A percentile compares a stretch with the other conserved stretches of the same genome.
These are phyloP conservation scores for Sminthurides aquaticus DNA, from an alignment of 2,888 invertebrate species.

Conservation along the genomic window DNA sequence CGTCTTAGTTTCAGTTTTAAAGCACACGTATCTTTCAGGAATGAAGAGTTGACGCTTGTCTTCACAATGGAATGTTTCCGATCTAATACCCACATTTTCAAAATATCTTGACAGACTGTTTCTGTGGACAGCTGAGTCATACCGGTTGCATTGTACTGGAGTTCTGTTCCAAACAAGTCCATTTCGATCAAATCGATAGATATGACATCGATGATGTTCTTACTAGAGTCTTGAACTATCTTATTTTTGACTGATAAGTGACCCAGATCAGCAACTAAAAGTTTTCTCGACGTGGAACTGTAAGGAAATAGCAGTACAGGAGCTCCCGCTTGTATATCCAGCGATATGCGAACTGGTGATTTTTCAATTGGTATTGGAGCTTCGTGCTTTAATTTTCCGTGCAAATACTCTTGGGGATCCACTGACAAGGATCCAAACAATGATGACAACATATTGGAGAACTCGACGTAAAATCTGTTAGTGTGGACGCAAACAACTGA, in stretches of 20 bases:
- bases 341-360: slow-evolving; percentile 52
- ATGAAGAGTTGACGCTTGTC: slow-evolving; percentile 54
- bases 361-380: background rate
- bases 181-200: slow-evolving; percentile 65
- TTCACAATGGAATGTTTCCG: slow-evolving; percentile 53
- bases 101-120: slow-evolving; percentile 19
- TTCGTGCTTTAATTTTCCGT: background rate
- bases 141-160: slow-evolving; percentile 15
- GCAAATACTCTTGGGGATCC: background rate
- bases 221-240: slow-evolving; percentile 50
- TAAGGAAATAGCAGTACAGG: slow-evolving; percentile 83
- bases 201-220: slow-evolving; percentile 46
- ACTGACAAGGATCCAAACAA: slow-evolving; percentile 36
- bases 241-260: slow-evolving; percentile 68
- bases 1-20: slow-evolving; percentile 72
- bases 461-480: slow-evolving; percentile 79
- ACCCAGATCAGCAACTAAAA: slow-evolving; percentile 74
- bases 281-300: slow-evolving; percentile 65
- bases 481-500: slow-evolving; percentile 91
- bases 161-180: slow-evolving; percentile 64
- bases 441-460: slow-evolving; percentile 30
- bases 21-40: slow-evolving; percentile 74
- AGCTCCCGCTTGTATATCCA: slow-evolving; percentile 62
- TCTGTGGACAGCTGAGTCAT: background rate
- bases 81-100: slow-evolving; percentile 45